phyloP scores from a whole-genome alignment of 1,140 invertebrate genomes.

The Lasioglossum baleicum region DNA sequence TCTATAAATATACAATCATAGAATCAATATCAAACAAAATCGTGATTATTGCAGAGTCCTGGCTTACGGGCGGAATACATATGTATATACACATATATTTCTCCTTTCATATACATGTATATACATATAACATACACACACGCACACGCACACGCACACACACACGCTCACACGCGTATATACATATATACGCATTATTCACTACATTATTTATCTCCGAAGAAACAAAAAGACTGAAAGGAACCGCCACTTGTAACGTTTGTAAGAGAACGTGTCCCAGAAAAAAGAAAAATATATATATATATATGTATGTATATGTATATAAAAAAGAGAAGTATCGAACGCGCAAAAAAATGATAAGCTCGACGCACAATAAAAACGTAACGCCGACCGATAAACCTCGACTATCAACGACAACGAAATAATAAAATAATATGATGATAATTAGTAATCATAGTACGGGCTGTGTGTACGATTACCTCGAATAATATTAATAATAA shows the following conservation, averaged over 20 bases:
- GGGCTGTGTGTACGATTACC: conserved; percentile 14
- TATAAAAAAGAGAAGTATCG: not conserved
- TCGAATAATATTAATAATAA: conserved; percentile 55
- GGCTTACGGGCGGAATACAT: conserved; percentile 60
- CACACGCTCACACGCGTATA: not conserved
- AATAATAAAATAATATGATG: conserved; percentile 52
- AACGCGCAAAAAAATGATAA: conserved; percentile 1
- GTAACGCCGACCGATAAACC: conserved; percentile 48
- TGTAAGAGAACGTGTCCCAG: conserved; percentile 26
- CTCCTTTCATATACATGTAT: not conserved
- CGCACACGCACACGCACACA: too few relatives aligned
- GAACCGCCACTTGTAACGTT: conserved; percentile 25
- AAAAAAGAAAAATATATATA: not conserved
- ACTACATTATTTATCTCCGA: conserved; percentile 21
- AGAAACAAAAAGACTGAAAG: not conserved
- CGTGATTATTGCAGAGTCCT: conserved; percentile 61
- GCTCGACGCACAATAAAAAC: conserved; percentile 13
- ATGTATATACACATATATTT: conserved; percentile 24
- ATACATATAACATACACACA: conserved; percentile 1
- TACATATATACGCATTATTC: conserved; percentile 4
- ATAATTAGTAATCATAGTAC: conserved; percentile 25
- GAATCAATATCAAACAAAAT: conserved; percentile 74
- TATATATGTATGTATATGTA: too few relatives aligned
- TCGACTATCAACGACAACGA: conserved; percentile 24
- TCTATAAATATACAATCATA: conserved; percentile 70